These are phyloP conservation scores for Monomorium pharaonis DNA, from an alignment of 1,140 invertebrate species.

Conservation along the genomic window DNA sequence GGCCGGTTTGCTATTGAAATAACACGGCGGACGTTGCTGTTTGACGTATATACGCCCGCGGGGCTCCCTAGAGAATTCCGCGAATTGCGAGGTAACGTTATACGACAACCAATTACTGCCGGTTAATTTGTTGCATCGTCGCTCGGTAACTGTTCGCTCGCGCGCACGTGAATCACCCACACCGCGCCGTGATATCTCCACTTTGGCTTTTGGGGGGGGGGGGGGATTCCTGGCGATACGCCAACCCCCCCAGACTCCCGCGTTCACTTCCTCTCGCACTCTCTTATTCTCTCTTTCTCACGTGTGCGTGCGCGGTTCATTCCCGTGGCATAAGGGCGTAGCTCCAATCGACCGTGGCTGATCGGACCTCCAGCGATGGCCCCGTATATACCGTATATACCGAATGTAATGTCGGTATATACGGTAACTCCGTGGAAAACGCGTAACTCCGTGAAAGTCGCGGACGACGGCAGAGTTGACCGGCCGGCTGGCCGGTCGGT, in stretches of 20 bases:
- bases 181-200: conserved; percentile 53
- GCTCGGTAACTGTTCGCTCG: conserved; percentile 52
- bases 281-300: neutral
- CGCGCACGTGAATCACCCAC: conserved; percentile 52
- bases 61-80: conserved; percentile 31
- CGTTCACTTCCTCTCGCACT: neutral
- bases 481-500: conserved; percentile 2
- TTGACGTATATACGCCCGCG: conserved; percentile 33
- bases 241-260: conserved; percentile 23
- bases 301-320: conserved; percentile 8
- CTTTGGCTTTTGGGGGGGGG: conserved; percentile 29
- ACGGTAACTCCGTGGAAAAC: too few relatives aligned
- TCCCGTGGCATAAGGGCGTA: conserved; percentile 69
- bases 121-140: conserved; percentile 65
- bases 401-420: conserved; percentile 68
- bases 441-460: conserved; percentile 80
- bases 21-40: conserved; percentile 16
- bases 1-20: conserved; percentile 31
- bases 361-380: conserved; percentile 69
- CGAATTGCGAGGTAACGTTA: conserved; percentile 56
- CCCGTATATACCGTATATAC: too few relatives aligned
- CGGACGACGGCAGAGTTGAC: conserved; percentile 30
- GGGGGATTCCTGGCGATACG: conserved; percentile 19
- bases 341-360: conserved; percentile 67
- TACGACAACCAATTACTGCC: conserved; percentile 57